phyloP scores from a whole-genome alignment of 2,797 vertebrate species.

The Lateolabrax maculatus region DNA sequence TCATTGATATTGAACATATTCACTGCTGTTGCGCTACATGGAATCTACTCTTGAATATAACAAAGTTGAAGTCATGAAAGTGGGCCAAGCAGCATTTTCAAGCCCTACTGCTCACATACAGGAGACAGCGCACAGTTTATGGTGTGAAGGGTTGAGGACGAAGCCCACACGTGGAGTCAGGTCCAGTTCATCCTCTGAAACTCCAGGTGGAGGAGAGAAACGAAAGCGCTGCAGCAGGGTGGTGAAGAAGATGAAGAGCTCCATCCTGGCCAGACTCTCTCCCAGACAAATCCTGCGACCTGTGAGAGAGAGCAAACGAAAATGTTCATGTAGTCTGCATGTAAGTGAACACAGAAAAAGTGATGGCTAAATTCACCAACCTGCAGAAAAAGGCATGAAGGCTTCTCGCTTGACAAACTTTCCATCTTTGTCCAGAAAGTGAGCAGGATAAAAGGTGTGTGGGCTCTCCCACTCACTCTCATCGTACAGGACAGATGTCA shows the following conservation, averaged over 20 bases:
- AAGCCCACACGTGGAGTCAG: conserved; percentile 14
- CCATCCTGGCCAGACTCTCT: conserved; percentile 32
- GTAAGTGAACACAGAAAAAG: background rate
- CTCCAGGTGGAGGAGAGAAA: conserved; percentile 19
- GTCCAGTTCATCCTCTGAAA: conserved; percentile 32
- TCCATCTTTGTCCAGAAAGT: conserved; percentile 77
- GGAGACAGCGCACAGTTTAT: background rate
- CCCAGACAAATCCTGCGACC: conserved; percentile 20
- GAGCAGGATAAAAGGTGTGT: conserved; percentile 67
- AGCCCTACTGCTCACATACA: background rate
- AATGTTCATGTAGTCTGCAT: background rate
- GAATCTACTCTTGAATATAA: too few species aligned
- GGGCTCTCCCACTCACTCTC: conserved; percentile 75
- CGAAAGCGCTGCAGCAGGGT: conserved; percentile 20
- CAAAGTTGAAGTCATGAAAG: too few species aligned
- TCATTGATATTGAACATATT: too few species aligned
- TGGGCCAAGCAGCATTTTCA: too few species aligned
- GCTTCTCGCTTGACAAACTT: conserved; percentile 72
- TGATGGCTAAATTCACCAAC: conserved; percentile 15
- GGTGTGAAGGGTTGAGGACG: conserved; percentile 4
- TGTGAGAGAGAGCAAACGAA: background rate
- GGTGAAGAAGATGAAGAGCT: conserved; percentile 36
- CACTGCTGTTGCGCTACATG: too few species aligned
- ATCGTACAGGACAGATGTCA: conserved; percentile 72
- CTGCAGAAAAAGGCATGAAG: conserved; percentile 83